phyloP scores from a whole-genome alignment of 1,140 invertebrate genomes.

The Drosophila kohkoa region DNA sequence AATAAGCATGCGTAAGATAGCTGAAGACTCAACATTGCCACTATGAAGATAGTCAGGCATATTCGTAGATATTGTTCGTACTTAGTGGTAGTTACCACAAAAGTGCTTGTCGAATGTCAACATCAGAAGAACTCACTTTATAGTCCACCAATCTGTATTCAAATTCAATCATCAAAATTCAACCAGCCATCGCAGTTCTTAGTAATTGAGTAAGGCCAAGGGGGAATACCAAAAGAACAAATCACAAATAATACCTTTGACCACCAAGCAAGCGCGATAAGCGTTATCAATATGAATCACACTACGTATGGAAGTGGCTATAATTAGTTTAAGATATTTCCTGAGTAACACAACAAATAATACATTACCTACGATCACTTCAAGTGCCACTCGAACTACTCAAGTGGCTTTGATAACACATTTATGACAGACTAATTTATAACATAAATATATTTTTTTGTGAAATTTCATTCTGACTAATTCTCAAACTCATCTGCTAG shows the following conservation, averaged over 20 bases:
- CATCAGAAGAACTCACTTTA: conserved; percentile 15
- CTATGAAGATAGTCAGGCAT: too few species aligned
- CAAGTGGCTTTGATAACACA: background rate
- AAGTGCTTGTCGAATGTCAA: conserved; percentile 11
- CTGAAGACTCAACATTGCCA: conserved; percentile 17
- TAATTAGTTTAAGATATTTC: background rate
- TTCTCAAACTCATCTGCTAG: background rate
- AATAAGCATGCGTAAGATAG: conserved; percentile 59
- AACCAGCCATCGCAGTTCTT: too few species aligned
- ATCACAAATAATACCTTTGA: background rate
- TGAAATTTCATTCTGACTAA: background rate
- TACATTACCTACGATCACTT: background rate
- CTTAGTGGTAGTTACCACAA: background rate
- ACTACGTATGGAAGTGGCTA: background rate
- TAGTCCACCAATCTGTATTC: background rate
- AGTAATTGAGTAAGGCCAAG: background rate
- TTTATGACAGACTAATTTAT: conserved; percentile 8
- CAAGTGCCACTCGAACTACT: background rate
- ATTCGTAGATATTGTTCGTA: background rate
- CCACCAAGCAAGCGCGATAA: background rate
- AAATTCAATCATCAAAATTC: conserved; percentile 20
- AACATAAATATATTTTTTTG: background rate
- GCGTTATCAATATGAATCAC: conserved; percentile 6
- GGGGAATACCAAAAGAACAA: conserved; percentile 10
- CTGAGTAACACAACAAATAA: background rate